A percentile compares a stretch with the other conserved stretches of the same genome.
Evolutionary conservation across 2,888 invertebrate species (phyloP).

Genomic region (Drosophila paracracens): DNA sequence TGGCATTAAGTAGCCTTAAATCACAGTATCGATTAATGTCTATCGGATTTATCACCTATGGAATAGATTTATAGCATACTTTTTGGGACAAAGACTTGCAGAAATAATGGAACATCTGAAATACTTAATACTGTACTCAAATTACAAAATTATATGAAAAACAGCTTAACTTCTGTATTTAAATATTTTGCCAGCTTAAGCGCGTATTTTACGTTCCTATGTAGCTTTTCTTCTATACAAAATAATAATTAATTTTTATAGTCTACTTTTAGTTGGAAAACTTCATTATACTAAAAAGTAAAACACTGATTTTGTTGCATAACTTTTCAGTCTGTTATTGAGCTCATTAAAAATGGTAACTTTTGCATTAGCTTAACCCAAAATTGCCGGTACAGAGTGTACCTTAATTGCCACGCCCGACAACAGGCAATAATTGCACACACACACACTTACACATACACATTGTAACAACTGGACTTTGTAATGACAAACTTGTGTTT

Average conservation of each 20-base stretch:
- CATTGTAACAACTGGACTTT: constrained; percentile 43
- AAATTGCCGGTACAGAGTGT: constrained; percentile 21
- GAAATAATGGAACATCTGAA: not conserved
- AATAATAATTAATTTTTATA: not conserved
- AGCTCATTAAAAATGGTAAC: constrained; percentile 26
- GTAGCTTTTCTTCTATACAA: not conserved
- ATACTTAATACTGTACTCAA: not conserved
- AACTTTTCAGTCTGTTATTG: constrained; percentile 3
- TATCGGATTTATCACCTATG: not conserved
- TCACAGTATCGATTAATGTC: not conserved
- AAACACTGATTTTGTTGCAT: not conserved
- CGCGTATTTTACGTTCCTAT: not conserved
- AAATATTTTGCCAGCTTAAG: not conserved
- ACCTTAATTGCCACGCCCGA: constrained; percentile 63
- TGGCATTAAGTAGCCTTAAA: not conserved
- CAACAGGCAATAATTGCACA: constrained; percentile 62
- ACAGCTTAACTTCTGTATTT: not conserved
- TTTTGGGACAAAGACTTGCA: not conserved
- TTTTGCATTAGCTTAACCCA: constrained; percentile 13
- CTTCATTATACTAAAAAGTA: not conserved
- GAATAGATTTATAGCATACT: constrained; percentile 5
- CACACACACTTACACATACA: not conserved
- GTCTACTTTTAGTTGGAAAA: not conserved
- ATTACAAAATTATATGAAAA: not conserved
- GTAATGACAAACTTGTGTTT: constrained; percentile 60